Evolutionary conservation across 92 coral and sea anemone genomes (phyloP).

Genomic region (Palythoa grandiflora): DNA sequence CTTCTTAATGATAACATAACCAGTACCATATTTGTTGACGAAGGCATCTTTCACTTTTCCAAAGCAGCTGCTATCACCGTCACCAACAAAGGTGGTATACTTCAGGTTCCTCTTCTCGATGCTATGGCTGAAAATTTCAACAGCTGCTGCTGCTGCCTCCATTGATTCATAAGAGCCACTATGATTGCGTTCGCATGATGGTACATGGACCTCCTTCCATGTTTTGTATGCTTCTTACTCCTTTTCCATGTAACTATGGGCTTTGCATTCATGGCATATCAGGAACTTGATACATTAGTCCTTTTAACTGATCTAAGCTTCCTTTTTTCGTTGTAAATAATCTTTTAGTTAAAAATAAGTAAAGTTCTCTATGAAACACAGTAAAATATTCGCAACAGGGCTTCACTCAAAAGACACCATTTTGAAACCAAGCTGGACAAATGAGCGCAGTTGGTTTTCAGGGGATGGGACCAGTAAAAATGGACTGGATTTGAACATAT

Average conservation of each 20-base stretch:
- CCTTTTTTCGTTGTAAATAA: neutral
- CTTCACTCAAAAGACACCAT: neutral
- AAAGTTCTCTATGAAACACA: slow-evolving; percentile 7
- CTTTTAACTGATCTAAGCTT: neutral
- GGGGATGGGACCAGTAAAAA: slow-evolving; percentile 1
- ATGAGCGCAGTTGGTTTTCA: neutral
- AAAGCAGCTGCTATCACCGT: slow-evolving; percentile 63
- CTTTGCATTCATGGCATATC: slow-evolving; percentile 57
- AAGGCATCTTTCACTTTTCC: slow-evolving; percentile 61
- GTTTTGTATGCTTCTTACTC: slow-evolving; percentile 35
- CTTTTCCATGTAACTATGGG: slow-evolving; percentile 41
- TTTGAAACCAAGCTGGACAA: neutral
- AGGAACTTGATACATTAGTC: slow-evolving; percentile 50
- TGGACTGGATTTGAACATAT: neutral
- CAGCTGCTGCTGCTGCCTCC: slow-evolving; percentile 58
- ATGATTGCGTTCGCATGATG: slow-evolving; percentile 57
- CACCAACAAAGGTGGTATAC: slow-evolving; percentile 57
- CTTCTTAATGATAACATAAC: slow-evolving; percentile 44
- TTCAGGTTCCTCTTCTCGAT: slow-evolving; percentile 20
- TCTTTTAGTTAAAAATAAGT: slow-evolving; percentile 4
- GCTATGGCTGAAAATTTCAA: slow-evolving; percentile 55
- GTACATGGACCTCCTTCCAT: slow-evolving; percentile 47
- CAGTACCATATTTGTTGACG: slow-evolving; percentile 36
- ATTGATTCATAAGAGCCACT: slow-evolving; percentile 46
- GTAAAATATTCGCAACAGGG: neutral